phyloP scores from a whole-genome alignment of 2,888 invertebrate species.

The Dioctria linearis region DNA sequence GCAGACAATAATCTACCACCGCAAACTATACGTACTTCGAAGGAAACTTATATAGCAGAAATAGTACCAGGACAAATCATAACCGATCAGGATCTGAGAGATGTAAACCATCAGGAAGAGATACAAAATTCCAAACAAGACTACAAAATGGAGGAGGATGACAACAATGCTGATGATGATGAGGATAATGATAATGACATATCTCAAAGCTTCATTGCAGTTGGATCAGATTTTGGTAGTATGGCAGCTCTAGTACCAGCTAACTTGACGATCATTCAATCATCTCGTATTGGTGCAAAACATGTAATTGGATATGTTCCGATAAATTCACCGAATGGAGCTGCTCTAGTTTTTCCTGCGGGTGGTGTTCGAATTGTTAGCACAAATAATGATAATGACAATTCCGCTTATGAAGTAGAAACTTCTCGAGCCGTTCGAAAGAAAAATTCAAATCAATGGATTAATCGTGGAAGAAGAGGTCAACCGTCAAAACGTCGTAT shows the following conservation, averaged over 20 bases:
- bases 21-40: not conserved
- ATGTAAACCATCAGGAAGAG: constrained; percentile 2
- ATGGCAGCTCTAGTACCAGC: constrained; percentile 31
- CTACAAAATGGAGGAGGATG: not conserved
- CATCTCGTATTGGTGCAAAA: constrained; percentile 11
- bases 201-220: constrained; percentile 19
- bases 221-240: constrained; percentile 17
- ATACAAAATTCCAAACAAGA: not conserved
- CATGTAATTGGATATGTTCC: constrained; percentile 28
- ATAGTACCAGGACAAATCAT: not conserved
- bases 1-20: not conserved
- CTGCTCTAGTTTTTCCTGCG: constrained; percentile 26
- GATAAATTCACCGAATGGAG: not conserved
- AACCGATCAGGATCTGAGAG: not conserved
- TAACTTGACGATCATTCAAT: not conserved
- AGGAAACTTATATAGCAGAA: not conserved
- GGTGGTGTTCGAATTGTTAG: constrained; percentile 21
- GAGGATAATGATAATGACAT: constrained; percentile 15
- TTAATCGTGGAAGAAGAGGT: not conserved
- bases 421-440: constrained; percentile 2
- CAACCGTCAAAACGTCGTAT: not conserved
- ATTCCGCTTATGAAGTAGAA: not conserved
- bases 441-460: not conserved
- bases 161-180: not conserved
- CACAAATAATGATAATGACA: not conserved